These are phyloP conservation scores for Macrosiphum euphorbiae DNA, from an alignment of 2,888 invertebrate species.

Conservation along the genomic window DNA sequence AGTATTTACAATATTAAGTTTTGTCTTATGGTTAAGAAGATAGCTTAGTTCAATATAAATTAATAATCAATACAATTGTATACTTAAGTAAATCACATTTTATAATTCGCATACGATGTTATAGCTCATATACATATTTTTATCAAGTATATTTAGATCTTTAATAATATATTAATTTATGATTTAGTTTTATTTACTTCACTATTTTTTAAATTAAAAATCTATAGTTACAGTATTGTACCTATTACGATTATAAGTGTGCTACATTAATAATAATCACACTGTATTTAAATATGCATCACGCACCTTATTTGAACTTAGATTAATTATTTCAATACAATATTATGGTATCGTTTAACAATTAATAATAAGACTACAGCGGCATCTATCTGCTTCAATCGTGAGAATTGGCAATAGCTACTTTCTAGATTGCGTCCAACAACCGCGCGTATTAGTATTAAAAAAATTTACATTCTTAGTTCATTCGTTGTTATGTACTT, in stretches of 20 bases:
- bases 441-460: neutral
- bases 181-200: neutral
- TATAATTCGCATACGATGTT: neutral
- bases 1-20: neutral
- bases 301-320: neutral
- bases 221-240: neutral
- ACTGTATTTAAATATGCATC: neutral
- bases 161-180: neutral
- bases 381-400: slow-evolving; percentile 37
- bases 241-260: neutral
- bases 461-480: slow-evolving; percentile 9
- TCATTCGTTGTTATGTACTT: slow-evolving; percentile 7
- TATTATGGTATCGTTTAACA: neutral
- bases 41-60: neutral
- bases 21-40: too few species aligned
- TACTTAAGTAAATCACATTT: neutral
- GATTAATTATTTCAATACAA: neutral
- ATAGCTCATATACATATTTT: neutral
- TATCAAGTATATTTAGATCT: neutral
- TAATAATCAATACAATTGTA: neutral
- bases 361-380: neutral
- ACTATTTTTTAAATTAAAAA: neutral
- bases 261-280: neutral
- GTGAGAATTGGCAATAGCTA: neutral
- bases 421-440: slow-evolving; percentile 36